A percentile compares a stretch with the other conserved stretches of the same genome.
These are phyloP conservation scores for Pandemis heparana DNA, from an alignment of 2,888 invertebrate genomes.

Conservation along the genomic window DNA sequence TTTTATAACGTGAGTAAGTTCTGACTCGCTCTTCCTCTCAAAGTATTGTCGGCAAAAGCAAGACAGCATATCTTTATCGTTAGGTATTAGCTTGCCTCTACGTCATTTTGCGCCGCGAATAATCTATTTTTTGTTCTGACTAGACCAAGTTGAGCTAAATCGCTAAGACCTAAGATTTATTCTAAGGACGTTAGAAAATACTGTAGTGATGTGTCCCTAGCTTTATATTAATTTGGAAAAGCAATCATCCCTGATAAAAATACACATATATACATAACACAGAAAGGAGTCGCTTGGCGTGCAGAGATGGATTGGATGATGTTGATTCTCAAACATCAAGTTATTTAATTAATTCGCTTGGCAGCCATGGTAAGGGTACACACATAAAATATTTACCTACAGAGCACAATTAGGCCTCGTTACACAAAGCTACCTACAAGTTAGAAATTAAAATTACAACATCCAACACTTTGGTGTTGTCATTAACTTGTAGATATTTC, in stretches of 20 bases:
- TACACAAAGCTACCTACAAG: conserved; percentile 4
- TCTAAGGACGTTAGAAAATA: background rate
- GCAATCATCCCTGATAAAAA: background rate
- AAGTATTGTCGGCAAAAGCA: too few relatives aligned
- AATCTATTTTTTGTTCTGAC: background rate
- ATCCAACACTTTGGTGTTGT: background rate
- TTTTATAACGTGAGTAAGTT: background rate
- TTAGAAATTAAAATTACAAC: conserved; percentile 5
- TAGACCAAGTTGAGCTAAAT: background rate
- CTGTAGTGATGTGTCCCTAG: background rate
- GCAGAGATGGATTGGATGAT: conserved; percentile 5
- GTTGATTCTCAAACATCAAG: conserved; percentile 4
- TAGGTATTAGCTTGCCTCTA: background rate
- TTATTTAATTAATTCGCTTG: conserved; percentile 15
- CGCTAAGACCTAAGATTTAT: background rate
- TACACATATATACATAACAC: background rate
- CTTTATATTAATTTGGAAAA: background rate
- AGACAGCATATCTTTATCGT: background rate
- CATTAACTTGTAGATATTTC: conserved; percentile 3
- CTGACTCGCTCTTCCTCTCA: background rate
- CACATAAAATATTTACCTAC: conserved; percentile 11
- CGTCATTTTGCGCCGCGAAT: background rate
- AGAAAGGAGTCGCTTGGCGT: conserved; percentile 14
- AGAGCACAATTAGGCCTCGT: background rate
- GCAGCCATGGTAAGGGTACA: conserved; percentile 9